Evolutionary conservation across 2,888 invertebrate genomes (phyloP), one percentile per base, ranked within the genome.

Genomic region (Tribolium freemani): DNA sequence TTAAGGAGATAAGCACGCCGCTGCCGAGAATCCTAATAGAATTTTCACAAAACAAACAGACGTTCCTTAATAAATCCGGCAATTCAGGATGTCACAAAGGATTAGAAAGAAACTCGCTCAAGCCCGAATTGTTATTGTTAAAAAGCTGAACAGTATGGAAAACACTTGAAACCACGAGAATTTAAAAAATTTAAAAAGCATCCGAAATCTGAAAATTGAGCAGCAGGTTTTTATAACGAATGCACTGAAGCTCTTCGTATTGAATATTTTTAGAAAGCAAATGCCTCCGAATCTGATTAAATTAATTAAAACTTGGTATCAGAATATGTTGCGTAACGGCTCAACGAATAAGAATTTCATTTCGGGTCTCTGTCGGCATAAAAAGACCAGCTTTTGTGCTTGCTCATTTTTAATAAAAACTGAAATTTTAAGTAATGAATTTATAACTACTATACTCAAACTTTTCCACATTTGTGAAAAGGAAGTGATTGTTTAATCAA

Each of bases 21-120:
- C 50, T 48, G 61, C 21, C 61, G 50, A 48, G 61, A 50, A 11
- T 61, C 5, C 50, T 61, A 61, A 61, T 61, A 61, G 31, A 61
- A 50, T 61, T 61, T 61, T 48, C 61, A 46, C 6, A 61, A 61
- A 50, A 50, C 50, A 61, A 61, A 50, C 61, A 61, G 61, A 61
- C 61, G 44, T 61, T 50, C 6, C 30, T 48, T 50, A 20, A 44
- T 57, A 57, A 57, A 58, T 58, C 45, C 11, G 11, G 5, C 13
- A 38, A 56, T 56, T 56, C 56, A 56, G 13, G 16, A 56, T 38
- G 38, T 38, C 38, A 38, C 38, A n/a, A 38, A n/a, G 38, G 8
- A 38, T 38, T 8, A 31, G 31, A 31, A 31, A 31, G 5, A 38
- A 38, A 38, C 38, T 38, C 38, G 38, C 3, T 3, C n/a, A 38